Evolutionary conservation across 2,797 vertebrate genomes (phyloP).

Genomic region (Danionella dracula): DNA sequence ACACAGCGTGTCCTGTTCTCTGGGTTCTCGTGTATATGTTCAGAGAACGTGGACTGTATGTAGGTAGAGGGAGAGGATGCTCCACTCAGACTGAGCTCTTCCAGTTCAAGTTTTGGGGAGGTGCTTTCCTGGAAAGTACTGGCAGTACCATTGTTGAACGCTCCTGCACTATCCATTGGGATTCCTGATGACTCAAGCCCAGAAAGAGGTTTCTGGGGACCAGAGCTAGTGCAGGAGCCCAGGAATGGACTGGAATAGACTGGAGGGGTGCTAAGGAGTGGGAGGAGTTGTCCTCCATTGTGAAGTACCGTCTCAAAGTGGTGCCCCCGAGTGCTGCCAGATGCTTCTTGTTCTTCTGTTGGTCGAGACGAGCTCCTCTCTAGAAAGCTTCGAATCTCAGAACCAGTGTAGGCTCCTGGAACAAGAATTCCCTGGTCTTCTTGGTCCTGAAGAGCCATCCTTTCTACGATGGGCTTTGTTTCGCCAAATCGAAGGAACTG

Average conservation of each 20-base stretch:
- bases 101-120: constrained; percentile 74
- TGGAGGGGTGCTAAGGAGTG: constrained; percentile 75
- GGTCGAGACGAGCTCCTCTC: constrained; percentile 73
- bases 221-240: constrained; percentile 73
- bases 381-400: constrained; percentile 93
- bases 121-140: constrained; percentile 56
- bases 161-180: constrained; percentile 49
- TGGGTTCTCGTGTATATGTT: constrained; percentile 78
- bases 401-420: constrained; percentile 78
- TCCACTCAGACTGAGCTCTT: constrained; percentile 72
- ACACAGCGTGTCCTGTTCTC: constrained; percentile 75
- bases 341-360: constrained; percentile 75
- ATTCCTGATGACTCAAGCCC: constrained; percentile 49
- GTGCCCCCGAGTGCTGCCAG: constrained; percentile 72
- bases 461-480: constrained; percentile 96
- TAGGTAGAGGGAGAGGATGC: constrained; percentile 76
- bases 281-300: constrained; percentile 93
- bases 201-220: constrained; percentile 68
- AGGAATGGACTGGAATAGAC: constrained; percentile 84
- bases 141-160: constrained; percentile 74
- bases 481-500: constrained; percentile 98
- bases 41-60: constrained; percentile 74
- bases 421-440: constrained; percentile 84
- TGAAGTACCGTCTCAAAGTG: constrained; percentile 95
- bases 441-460: constrained; percentile 96